These are phyloP conservation scores for Chroicocephalus ridibundus DNA, from an alignment of 2,113 vertebrate genomes.

Conservation along the genomic window DNA sequence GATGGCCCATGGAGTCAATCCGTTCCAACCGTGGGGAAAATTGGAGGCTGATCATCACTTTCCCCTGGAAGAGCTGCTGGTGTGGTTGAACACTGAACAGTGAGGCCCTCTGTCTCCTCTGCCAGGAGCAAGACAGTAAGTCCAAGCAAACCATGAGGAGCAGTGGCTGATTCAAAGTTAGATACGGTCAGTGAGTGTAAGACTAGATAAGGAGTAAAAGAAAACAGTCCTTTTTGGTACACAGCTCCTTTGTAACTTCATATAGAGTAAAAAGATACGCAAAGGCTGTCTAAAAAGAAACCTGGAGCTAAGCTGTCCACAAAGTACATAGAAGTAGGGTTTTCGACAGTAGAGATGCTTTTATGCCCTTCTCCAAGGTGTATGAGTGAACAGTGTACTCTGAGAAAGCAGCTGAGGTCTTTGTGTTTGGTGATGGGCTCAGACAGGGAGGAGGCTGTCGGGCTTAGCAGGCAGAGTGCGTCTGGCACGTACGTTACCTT, in stretches of 20 bases:
- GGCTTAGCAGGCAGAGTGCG: not conserved
- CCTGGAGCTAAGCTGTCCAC: not conserved
- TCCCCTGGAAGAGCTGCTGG: not conserved
- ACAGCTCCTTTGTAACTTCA: not conserved
- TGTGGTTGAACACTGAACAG: not conserved
- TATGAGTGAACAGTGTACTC: not conserved
- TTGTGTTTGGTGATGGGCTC: not conserved
- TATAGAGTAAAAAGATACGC: not conserved
- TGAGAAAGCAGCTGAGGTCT: not conserved
- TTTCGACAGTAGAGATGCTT: not conserved
- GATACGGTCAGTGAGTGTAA: not conserved
- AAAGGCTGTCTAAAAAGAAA: not conserved
- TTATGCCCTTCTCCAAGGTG: not conserved
- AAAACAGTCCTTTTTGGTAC: not conserved
- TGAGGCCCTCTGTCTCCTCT: not conserved
- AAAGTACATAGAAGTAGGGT: not conserved
- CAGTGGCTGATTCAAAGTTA: not conserved
- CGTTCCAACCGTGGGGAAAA: not conserved
- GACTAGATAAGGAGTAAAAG: not conserved
- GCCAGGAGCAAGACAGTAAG: not conserved
- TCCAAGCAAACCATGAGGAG: not conserved
- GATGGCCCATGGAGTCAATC: not conserved
- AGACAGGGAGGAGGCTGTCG: not conserved
- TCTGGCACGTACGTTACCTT: not conserved
- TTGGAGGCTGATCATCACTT: not conserved